Base-by-base conservation (phyloP, 2,113 vertebrate genomes). In the Scalopus aquaticus region DNA sequence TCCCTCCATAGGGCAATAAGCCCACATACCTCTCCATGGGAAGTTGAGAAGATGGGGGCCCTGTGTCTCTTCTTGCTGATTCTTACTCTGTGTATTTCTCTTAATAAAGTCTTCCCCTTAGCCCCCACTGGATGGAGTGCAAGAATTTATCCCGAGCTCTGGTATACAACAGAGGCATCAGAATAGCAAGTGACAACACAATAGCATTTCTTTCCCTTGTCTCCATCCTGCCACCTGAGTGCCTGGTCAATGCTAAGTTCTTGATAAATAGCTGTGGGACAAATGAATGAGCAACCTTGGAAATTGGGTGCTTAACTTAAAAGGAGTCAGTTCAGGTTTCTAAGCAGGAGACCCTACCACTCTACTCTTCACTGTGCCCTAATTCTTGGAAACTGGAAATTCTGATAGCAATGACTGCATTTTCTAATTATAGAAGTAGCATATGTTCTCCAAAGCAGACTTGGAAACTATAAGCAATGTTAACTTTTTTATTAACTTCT, bases 401-500 rank as follows among this genome's bases (percentile, higher is more conserved):
- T 56, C 94, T 42, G 49, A 28, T 85, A 62, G 67, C 42, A 56
- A n/a, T 62, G n/a, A 60, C n/a, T 80, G 20, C 39, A 28, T 24
- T 84, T 92, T 84, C 86, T 92, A 88, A 81, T 94, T 72, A 60
- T 19, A 60, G 46, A 79, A 82, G 56, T 58, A 78, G 58, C 60
- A 83, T 10, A n/a, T 39, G 51, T 9, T 85, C 72, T 84, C 65
- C 1, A 3, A 88, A 54, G 80, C 85, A 84, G 85, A 84, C 70
- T 32, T 91, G 72, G 90, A 96, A 91, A 96, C 76, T 73, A 46
- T 5, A 83, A 76, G 35, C 67, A 69, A 20, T 69, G 58, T 35
- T 96, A 94, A 90, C 72, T 88, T 94, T 74, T 87, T 90, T 7
- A 91, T 78, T 72, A 80, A 88, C 94, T 93, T 70, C 19, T 95